phyloP scores from a whole-genome alignment of 2,888 invertebrate species.

The Troilus luridus region DNA sequence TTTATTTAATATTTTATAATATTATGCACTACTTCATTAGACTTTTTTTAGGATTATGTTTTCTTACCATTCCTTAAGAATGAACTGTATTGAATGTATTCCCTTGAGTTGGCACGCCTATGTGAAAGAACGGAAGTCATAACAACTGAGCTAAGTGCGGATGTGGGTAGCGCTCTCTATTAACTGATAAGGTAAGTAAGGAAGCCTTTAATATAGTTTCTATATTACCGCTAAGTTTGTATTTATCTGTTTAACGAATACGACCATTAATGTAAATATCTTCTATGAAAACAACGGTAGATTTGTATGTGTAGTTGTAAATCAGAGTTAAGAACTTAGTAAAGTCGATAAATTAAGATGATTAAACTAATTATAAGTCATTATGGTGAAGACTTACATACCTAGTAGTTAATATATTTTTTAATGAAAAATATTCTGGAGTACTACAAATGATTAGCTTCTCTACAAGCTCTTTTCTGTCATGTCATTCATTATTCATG shows the following conservation, averaged over 20 bases:
- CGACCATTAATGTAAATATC: neutral
- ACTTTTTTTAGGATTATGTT: neutral
- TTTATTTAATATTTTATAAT: neutral
- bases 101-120: neutral
- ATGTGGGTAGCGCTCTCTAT: slow-evolving; percentile 33
- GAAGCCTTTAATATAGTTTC: neutral
- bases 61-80: neutral
- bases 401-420: too few species aligned
- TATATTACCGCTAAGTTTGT: neutral
- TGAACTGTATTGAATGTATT: neutral
- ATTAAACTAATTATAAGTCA: too few species aligned
- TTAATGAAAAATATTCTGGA: too few species aligned
- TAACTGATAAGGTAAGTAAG: slow-evolving; percentile 40
- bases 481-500: too few species aligned
- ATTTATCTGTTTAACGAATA: neutral
- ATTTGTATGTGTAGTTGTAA: neutral
- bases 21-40: neutral
- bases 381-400: too few species aligned
- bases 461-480: too few species aligned
- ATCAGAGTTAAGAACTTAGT: too few species aligned
- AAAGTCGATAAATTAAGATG: too few species aligned
- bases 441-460: too few species aligned
- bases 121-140: slow-evolving; percentile 29
- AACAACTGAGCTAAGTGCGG: slow-evolving; percentile 50
- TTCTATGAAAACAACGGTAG: neutral